Base-by-base conservation (phyloP, 2,888 invertebrate species). In the Acrobasis repandana region DNA sequence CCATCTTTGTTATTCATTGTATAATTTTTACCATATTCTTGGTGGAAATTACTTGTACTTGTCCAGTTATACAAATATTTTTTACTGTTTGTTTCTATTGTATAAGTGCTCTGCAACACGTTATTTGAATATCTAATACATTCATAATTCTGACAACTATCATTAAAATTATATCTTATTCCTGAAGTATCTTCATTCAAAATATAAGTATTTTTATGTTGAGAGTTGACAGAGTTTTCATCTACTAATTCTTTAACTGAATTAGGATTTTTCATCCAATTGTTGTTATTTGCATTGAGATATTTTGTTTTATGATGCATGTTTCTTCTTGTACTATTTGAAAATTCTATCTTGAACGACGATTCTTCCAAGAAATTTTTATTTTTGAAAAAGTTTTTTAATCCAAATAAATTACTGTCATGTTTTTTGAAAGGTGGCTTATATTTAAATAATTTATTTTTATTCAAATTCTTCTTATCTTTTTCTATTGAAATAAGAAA, bases 311-410 rank as follows among this genome's bases (percentile, higher is more conserved):
- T 33, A 43, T 14, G 16, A 8, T 8, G 20, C 20, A 18, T n/a
- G 16, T 34, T 11, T 46, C 60, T 36, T 46, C 56, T 43, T 11
- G 65, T 63, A 46, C 52, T 72, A 67, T 72, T 63, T 49, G 67
- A 67, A 56, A 72, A 78, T 52, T 82, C 76, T 49, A 83, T 81
- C 9, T 68, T 73, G 64, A 74, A 75, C 2, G 74, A 72, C 38
- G 72, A 69, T 54, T 75, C 65, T 61, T 64, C 18, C 28, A 52
- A 61, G 28, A 60, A 34, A 18, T 60, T 66, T 63, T 61, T 58
- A 16, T 63, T 66, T 33, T 58, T 64, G 48, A 54, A 16, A 48
- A 8, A 36, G 36, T 50, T 59, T 28, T 51, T 43, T 28, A 50
- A 28, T 11, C 34, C 43, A 28, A 51, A n/a, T 51, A 14, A 10